Evolutionary conservation across 2,888 invertebrate species (phyloP).

Genomic region (Spodoptera littoralis): DNA sequence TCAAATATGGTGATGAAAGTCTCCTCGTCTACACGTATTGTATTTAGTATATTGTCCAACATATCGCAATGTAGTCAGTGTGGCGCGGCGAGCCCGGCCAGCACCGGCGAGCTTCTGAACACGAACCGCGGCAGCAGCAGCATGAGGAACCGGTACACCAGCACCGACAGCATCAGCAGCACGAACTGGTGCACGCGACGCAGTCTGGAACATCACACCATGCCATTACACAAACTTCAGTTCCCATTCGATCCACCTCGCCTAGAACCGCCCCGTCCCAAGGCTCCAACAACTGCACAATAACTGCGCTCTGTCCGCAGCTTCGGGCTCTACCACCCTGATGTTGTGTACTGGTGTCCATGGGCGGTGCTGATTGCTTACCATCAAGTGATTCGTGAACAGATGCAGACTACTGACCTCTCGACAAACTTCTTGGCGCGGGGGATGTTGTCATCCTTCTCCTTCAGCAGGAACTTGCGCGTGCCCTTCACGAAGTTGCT

Average conservation of each 20-base stretch:
- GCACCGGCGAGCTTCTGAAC: background rate
- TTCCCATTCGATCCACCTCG: no score
- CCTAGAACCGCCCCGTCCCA: no score
- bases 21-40: no score
- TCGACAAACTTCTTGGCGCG: slow-evolving; percentile 47
- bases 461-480: slow-evolving; percentile 89
- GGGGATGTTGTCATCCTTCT: slow-evolving; percentile 86
- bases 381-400: no score
- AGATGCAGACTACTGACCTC: slow-evolving; percentile 8
- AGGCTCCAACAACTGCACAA: no score
- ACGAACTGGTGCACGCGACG: slow-evolving; percentile 17
- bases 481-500: slow-evolving; percentile 20
- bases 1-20: no score
- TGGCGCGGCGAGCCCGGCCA: background rate
- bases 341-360: no score
- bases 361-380: no score
- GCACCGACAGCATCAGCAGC: slow-evolving; percentile 8
- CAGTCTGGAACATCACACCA: slow-evolving; percentile 21
- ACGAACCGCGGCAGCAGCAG: background rate
- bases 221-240: no score
- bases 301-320: no score
- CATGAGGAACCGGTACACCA: slow-evolving; percentile 15
- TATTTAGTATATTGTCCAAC: no score
- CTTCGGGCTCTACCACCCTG: no score
- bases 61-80: background rate